Percentiles rank a stretch among this genome's conserved stretches.
Evolutionary conservation across 2,888 invertebrate species (phyloP).

Genomic region (Hybos culiciformis): DNA sequence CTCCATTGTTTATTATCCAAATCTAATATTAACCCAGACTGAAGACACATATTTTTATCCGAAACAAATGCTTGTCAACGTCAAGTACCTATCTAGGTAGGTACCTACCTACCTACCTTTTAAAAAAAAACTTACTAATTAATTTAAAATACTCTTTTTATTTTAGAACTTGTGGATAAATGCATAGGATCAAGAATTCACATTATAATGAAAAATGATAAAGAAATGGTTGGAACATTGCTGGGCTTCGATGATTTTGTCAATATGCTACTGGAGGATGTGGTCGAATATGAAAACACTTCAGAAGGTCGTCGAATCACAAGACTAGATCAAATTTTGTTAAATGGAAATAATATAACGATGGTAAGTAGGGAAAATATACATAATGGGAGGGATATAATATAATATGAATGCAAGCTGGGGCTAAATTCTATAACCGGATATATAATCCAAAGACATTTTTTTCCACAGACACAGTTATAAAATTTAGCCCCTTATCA

Average conservation of each 20-base stretch:
- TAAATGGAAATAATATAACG: slow-evolving; percentile 98
- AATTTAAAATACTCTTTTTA: slow-evolving; percentile 6
- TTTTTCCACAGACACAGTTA: too few relatives aligned
- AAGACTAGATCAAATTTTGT: slow-evolving; percentile 89
- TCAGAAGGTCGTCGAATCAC: slow-evolving; percentile 93
- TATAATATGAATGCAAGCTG: too few relatives aligned
- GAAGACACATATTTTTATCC: not conserved
- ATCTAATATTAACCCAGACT: not conserved
- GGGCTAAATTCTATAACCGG: too few relatives aligned
- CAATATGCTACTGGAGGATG: slow-evolving; percentile 96
- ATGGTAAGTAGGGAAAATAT: slow-evolving; percentile 51
- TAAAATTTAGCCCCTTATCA: too few relatives aligned
- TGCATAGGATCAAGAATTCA: slow-evolving; percentile 99
- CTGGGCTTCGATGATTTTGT: slow-evolving; percentile 98
- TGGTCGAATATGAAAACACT: slow-evolving; percentile 95
- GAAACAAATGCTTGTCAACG: too few relatives aligned
- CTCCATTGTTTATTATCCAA: too few relatives aligned
- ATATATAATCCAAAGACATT: too few relatives aligned
- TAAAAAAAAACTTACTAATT: not conserved
- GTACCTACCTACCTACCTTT: too few relatives aligned
- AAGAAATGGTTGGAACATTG: slow-evolving; percentile 96
- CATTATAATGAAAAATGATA: slow-evolving; percentile 99
- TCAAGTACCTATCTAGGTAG: too few relatives aligned
- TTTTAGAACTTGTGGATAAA: slow-evolving; percentile 91
- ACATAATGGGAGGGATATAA: too few relatives aligned